Conservation (phyloP, 2,113 vertebrate species). For the Lucifuga dentata region DNA sequence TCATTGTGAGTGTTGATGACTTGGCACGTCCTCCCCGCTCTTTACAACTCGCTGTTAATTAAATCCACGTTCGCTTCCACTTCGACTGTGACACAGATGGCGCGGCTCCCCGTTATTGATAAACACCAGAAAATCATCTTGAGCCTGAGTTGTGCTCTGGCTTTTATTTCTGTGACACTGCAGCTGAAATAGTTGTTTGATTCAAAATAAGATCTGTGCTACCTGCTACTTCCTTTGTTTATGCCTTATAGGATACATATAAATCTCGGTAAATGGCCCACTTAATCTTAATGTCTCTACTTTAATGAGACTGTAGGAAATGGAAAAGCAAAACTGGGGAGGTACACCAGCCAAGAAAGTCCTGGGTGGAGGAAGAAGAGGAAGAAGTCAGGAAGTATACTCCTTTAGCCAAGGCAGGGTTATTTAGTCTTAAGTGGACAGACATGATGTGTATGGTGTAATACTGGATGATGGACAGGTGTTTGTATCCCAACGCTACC, state of each 20-base stretch:
- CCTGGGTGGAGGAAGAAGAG: background rate
- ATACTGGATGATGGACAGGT: background rate
- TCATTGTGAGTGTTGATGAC: conserved; percentile 55
- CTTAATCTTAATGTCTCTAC: conserved; percentile 13
- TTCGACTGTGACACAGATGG: conserved; percentile 60
- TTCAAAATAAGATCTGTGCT: conserved; percentile 9
- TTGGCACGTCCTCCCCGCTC: conserved; percentile 64
- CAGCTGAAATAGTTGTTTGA: conserved; percentile 24
- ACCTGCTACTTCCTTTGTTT: conserved; percentile 32
- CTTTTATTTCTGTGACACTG: conserved; percentile 12
- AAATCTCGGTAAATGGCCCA: background rate
- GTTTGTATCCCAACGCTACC: conserved; percentile 17
- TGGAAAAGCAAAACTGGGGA: conserved; percentile 4
- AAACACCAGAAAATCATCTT: conserved; percentile 38
- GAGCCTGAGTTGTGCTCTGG: conserved; percentile 1
- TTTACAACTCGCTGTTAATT: conserved; percentile 80
- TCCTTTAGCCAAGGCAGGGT: background rate
- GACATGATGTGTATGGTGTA: background rate
- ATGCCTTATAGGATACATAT: background rate
- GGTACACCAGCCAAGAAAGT: conserved; percentile 26
- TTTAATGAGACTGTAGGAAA: conserved; percentile 15
- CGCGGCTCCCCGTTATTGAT: conserved; percentile 37
- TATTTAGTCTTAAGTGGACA: background rate
- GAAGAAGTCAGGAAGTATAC: too few relatives aligned
- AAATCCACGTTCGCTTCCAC: conserved; percentile 79